phyloP scores from a whole-genome alignment of 2,888 invertebrate genomes.

The Athrips mouffetella region DNA sequence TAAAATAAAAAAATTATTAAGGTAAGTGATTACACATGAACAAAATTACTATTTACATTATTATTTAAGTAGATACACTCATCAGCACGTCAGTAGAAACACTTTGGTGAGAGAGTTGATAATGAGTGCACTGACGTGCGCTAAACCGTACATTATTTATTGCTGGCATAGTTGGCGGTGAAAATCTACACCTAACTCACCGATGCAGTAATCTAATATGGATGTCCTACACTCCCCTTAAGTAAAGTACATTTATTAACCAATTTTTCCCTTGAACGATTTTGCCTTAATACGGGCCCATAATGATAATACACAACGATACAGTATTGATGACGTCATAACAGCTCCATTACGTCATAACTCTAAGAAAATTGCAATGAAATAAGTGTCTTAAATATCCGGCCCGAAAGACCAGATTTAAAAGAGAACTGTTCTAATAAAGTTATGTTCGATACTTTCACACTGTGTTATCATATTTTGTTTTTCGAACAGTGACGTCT shows the following conservation, averaged over 20 bases:
- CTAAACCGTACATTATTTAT: no score
- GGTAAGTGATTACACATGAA: no score
- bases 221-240: slow-evolving; percentile 28
- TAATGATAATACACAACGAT: slow-evolving; percentile 67
- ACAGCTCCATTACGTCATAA: slow-evolving; percentile 34
- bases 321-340: slow-evolving; percentile 60
- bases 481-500: not conserved
- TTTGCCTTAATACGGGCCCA: slow-evolving; percentile 64
- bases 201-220: not conserved
- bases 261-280: slow-evolving; percentile 73
- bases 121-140: no score
- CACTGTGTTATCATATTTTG: slow-evolving; percentile 65
- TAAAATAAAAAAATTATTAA: no score
- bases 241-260: slow-evolving; percentile 61
- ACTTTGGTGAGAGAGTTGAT: no score
- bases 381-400: slow-evolving; percentile 21
- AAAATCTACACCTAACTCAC: no score
- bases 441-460: slow-evolving; percentile 67
- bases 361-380: not conserved
- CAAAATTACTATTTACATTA: no score
- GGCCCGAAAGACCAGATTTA: slow-evolving; percentile 24
- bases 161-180: no score
- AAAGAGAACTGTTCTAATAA: slow-evolving; percentile 44
- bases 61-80: no score
- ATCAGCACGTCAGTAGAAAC: no score